These are phyloP conservation scores for Malacoctenus gilli DNA, from an alignment of 2,797 vertebrate species.

Conservation along the genomic window DNA sequence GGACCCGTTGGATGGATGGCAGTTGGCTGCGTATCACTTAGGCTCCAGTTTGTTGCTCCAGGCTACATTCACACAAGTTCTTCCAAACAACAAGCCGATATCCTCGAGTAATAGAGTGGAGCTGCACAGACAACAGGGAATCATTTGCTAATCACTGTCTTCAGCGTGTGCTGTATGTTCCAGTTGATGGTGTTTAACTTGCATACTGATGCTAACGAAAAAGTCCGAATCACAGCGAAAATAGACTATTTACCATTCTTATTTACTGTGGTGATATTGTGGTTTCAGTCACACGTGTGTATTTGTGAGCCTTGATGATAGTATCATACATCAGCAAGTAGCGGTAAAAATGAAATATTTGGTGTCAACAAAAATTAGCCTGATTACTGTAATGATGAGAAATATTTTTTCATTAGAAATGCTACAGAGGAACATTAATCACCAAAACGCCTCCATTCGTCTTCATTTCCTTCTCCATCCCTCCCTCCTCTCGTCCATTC, in stretches of 20 bases:
- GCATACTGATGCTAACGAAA: neutral
- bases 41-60: conserved; percentile 24
- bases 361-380: conserved; percentile 45
- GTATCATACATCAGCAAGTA: conserved; percentile 28
- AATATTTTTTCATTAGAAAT: conserved; percentile 53
- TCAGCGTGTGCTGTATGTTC: neutral
- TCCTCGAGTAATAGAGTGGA: neutral
- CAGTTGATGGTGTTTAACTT: neutral
- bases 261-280: neutral
- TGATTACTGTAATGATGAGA: conserved; percentile 49
- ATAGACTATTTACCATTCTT: conserved; percentile 2
- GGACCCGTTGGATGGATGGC: conserved; percentile 33
- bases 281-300: neutral
- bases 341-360: conserved; percentile 33
- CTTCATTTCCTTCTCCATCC: conserved; percentile 54
- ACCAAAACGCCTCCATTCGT: conserved; percentile 54
- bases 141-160: conserved; percentile 1
- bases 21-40: conserved; percentile 35
- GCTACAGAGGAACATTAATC: conserved; percentile 57
- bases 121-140: neutral
- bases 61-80: conserved; percentile 21
- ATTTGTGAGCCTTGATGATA: conserved; percentile 5
- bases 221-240: neutral
- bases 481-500: conserved; percentile 36
- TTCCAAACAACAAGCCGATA: conserved; percentile 16